Base-by-base conservation (phyloP, 53 echinoderm and acorn worm genomes). In the Paelopatides confundens region DNA sequence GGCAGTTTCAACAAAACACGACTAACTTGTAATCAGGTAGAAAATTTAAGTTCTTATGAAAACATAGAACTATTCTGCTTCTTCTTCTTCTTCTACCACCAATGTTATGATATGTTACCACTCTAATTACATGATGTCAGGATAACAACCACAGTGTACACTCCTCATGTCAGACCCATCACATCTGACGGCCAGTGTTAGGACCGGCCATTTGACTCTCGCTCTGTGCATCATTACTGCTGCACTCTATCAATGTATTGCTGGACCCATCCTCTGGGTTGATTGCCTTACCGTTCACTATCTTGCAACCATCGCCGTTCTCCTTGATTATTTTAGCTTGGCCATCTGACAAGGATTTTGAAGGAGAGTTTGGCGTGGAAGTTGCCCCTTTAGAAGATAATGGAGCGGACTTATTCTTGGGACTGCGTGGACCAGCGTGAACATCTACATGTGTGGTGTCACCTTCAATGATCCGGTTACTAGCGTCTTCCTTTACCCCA, bases 201-300 rank as follows among this genome's bases (percentile, higher is more conserved):
- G 24, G 58, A 6, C 7, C 26, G 58, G 24, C 58, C 58, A 58
- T 58, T n/a, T 54, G 54, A 21, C 54, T 54, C n/a, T 58, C 58
- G 2, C n/a, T 58, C 58, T 58, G 58, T 21, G 58, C 58, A 58
- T 58, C 58, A 58, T 21, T 21, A 0, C 21, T 21, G 5, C 58
- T 58, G 58, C 58, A 58, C 58, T 21, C 18, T 58, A 58, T 58
- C 58, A 58, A 0, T 21, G 58, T 58, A 23, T 58, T 21, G 58
- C 58, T 58, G 26, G 58, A 58, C 6, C 78, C 78, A 51, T 78
- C 78, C 51, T 78, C 78, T 10, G 78, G 78, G 32, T 78, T 78
- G 28, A 78, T 48, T 23, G 43, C 43, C 43, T 76, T 39, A 52
- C 78, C 78, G 27, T 78, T 71, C 2, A 38, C 71, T 71, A 21